Evolutionary conservation across 2,888 invertebrate genomes (phyloP).

Genomic region (Formica aserva): DNA sequence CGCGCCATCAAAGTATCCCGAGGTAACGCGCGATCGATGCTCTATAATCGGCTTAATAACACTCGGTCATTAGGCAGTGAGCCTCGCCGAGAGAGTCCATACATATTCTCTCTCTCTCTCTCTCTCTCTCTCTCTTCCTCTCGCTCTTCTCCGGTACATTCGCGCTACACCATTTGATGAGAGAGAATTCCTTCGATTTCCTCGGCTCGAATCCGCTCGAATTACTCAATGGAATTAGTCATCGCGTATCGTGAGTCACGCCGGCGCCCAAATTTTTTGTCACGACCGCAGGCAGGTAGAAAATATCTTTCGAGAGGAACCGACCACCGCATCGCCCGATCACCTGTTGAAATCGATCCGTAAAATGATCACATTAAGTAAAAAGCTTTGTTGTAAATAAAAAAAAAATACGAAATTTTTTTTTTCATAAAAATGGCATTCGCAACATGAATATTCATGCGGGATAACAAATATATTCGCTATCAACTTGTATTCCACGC

Average conservation of each 20-base stretch:
- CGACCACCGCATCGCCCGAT: too few relatives aligned
- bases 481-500: not conserved
- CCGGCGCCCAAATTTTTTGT: constrained; percentile 67
- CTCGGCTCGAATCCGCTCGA: constrained; percentile 20
- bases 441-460: not conserved
- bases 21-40: constrained; percentile 3
- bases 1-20: constrained; percentile 33
- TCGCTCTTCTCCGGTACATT: not conserved
- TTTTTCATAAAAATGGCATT: not conserved
- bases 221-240: constrained; percentile 77
- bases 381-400: not conserved
- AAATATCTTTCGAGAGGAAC: not conserved
- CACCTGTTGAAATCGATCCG: not conserved
- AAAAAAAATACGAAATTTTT: not conserved
- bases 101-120: constrained; percentile 7
- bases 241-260: constrained; percentile 55
- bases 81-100: constrained; percentile 1
- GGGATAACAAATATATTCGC: not conserved
- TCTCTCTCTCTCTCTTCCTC: not conserved
- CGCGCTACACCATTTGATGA: not conserved
- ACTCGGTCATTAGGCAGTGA: constrained; percentile 9
- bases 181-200: constrained; percentile 37
- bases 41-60: constrained; percentile 53
- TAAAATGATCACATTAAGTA: not conserved
- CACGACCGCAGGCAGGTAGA: constrained; percentile 40